A percentile compares a stretch with the other conserved stretches of the same genome.
Evolutionary conservation across 2,888 invertebrate species (phyloP).

Genomic region (Mythimna vitellina): DNA sequence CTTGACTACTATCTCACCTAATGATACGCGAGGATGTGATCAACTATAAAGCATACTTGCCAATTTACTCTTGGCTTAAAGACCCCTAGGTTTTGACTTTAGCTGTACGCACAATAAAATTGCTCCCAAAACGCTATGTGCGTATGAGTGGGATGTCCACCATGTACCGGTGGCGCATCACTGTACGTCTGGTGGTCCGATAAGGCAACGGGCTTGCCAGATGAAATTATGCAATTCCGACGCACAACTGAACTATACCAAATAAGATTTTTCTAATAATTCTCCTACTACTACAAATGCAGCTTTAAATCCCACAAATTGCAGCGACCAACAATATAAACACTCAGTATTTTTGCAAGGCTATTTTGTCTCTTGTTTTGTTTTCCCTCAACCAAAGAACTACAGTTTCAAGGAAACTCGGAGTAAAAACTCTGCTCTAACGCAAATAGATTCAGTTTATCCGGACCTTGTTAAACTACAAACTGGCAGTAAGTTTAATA

Average conservation of each 20-base stretch:
- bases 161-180: no score
- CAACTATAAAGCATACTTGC: no score
- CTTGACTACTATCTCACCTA: no score
- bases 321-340: constrained; percentile 31
- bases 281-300: not conserved
- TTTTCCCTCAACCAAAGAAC: constrained; percentile 35
- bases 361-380: constrained; percentile 22
- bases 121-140: no score
- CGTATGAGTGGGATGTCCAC: no score
- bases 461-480: constrained; percentile 53
- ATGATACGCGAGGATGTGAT: no score
- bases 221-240: no score
- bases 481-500: constrained; percentile 47
- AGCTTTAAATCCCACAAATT: constrained; percentile 5
- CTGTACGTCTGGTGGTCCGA: no score
- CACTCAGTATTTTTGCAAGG: constrained; percentile 33
- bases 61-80: no score
- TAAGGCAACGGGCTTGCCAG: no score
- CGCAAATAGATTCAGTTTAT: constrained; percentile 60
- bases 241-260: not conserved
- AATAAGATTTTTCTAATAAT: not conserved
- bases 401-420: constrained; percentile 37
- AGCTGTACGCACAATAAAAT: no score
- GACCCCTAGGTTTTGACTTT: no score
- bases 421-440: constrained; percentile 46